Conservation (phyloP, 2,113 vertebrate genomes). For the Pelmatolapia mariae region DNA sequence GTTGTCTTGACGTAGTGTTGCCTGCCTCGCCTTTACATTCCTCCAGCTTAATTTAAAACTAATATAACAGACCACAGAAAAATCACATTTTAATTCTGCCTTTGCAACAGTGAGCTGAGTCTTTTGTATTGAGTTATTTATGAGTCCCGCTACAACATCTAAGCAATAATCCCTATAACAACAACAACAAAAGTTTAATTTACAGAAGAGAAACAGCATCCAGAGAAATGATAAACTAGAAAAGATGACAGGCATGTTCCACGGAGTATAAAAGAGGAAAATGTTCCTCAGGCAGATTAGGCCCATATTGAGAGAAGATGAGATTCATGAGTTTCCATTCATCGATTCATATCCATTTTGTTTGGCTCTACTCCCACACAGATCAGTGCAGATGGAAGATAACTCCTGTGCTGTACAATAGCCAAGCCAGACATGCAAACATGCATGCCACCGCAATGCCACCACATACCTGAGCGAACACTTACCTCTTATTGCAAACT, state of each 20-base stretch:
- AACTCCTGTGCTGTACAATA: not conserved
- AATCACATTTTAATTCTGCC: not conserved
- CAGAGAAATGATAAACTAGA: not conserved
- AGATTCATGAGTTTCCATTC: not conserved
- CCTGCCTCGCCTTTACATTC: not conserved
- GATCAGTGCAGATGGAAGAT: not conserved
- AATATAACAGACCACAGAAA: not conserved
- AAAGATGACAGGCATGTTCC: not conserved
- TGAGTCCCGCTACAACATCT: not conserved
- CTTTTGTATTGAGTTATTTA: not conserved
- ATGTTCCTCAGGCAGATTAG: not conserved
- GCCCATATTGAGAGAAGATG: not conserved
- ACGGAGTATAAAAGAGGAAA: not conserved
- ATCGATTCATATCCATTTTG: not conserved
- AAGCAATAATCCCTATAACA: not conserved
- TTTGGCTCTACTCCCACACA: not conserved
- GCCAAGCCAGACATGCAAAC: not conserved
- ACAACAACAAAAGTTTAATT: not conserved
- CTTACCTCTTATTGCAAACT: not conserved
- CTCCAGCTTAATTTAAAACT: not conserved
- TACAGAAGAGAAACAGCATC: not conserved
- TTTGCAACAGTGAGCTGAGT: not conserved
- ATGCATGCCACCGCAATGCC: not conserved
- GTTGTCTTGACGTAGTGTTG: not conserved
- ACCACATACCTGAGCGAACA: not conserved